phyloP scores from a whole-genome alignment of 2,797 vertebrate genomes.

The Holocentrus rufus region DNA sequence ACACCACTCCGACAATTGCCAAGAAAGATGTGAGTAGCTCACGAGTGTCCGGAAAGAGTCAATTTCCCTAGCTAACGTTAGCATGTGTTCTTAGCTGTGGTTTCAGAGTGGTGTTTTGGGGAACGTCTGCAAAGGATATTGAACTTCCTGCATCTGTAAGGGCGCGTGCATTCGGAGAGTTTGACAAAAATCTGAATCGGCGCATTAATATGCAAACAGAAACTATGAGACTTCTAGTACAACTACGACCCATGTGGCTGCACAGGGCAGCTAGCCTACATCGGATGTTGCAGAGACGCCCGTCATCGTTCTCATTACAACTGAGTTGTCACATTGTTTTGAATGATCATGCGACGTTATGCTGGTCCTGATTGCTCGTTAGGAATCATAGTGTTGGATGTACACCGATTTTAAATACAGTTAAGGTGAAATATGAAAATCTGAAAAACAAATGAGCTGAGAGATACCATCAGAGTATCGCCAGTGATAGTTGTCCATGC shows the following conservation, averaged over 20 bases:
- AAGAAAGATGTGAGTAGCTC: slow-evolving; percentile 89
- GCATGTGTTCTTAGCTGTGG: slow-evolving; percentile 49
- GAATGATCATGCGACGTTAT: not conserved
- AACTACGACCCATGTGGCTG: slow-evolving; percentile 34
- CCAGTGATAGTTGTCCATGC: not conserved
- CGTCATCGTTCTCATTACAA: slow-evolving; percentile 20
- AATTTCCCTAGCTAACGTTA: slow-evolving; percentile 48
- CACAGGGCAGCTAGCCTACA: slow-evolving; percentile 31
- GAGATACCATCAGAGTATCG: too few species aligned
- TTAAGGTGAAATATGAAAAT: not conserved
- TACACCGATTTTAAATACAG: slow-evolving; percentile 16
- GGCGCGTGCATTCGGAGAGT: slow-evolving; percentile 25
- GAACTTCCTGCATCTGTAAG: slow-evolving; percentile 78
- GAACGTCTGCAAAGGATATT: slow-evolving; percentile 69
- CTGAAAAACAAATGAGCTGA: slow-evolving; percentile 7
- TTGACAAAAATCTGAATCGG: slow-evolving; percentile 5
- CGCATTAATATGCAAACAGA: not conserved
- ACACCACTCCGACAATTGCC: slow-evolving; percentile 87
- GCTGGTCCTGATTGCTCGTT: not conserved
- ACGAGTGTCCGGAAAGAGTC: not conserved
- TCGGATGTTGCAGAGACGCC: slow-evolving; percentile 37
- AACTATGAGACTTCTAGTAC: not conserved
- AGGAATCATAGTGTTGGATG: not conserved
- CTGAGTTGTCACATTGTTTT: not conserved
- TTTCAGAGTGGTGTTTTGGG: slow-evolving; percentile 52